Evolutionary conservation across 2,113 vertebrate genomes (phyloP), one percentile per base, ranked within the genome.

Genomic region (Sula dactylatra): DNA sequence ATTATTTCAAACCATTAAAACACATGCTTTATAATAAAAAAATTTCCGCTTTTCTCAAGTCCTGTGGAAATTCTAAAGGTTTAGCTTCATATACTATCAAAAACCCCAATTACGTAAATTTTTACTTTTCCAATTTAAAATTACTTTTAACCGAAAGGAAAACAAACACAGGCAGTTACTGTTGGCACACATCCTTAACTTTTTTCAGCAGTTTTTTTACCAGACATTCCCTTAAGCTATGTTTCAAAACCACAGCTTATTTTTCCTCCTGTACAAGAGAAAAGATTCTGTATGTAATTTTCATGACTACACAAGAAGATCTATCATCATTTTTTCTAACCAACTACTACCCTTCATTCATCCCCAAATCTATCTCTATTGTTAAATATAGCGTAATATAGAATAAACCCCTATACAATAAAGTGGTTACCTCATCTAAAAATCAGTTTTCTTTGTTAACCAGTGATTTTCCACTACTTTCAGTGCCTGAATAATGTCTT

Each of bases 151-250:
- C 44, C 0, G 8, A 92, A 96, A 93, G 20, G 19, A 93, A 97
- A 94, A 88, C 55, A 97, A 93, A 96, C 67, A 85, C 6, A 71
- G 89, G 26, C 81, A 86, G 79, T 95, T 94, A 50, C 74, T 6
- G 11, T 70, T 97, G 96, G 96, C 82, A 94, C 54, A 86, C 15
- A 77, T 40, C 81, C 64, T 86, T 66, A 76, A 77, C 62, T 7
- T 86, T 96, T 91, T 87, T 54, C 45, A 88, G 25, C 45, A 49
- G 55, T 7, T 62, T 44, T 86, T 88, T 80, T 67, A 70, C 67
- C 88, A 90, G 42, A 20, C 67, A 55, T 90, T 93, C 93, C 97
- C 85, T 86, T 73, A 93, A 96, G 96, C 92, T 93, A 96, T 38
- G 38, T 80, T 94, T 96, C 62, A 93, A 96, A 96, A 72, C 88